Base-by-base conservation (phyloP, 2,113 vertebrate species). In the Nesoenas mayeri region DNA sequence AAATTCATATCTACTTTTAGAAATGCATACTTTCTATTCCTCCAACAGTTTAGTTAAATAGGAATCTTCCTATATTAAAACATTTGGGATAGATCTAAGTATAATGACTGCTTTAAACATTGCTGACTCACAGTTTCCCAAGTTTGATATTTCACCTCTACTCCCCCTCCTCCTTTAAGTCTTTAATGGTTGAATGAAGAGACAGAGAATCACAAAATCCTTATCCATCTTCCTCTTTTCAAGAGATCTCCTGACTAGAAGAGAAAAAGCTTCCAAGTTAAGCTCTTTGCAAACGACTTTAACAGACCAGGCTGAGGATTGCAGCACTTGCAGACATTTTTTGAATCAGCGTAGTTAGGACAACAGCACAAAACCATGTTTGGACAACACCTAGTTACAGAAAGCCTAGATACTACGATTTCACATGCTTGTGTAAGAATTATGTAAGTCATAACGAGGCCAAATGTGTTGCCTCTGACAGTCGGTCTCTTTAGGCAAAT, bases 341-440 rank as follows among this genome's bases (percentile, higher is more conserved):
- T 78, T 64, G 42, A 74, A 64, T 26, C 38, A 42, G 53, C 0
- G 5, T 48, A 74, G 69, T 51, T 84, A 81, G 64, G 89, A 64
- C 73, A 89, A 93, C 84, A 91, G 81, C 70, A 91, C 70, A 91
- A 85, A 71, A 5, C 56, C 48, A 0, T 67, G 77, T 81, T 81
- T 93, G 69, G 95, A 81, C 80, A 74, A 87, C 93, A 95, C 84
- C 73, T 81, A 89, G 93, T 85, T 94, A 91, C 91, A 94, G 32
- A 91, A 84, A 91, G 53, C 42, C 84, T 67, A 9, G 87, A 80
- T 51, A n/a, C 72, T 54, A 51, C 31, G 60, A 34, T 95, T 89
- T 26, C 40, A 78, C 90, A 17, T 0, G 12, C 36, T 70, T 84
- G 80, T 17, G 9, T 77, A 62, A 53, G 40, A 83, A 71, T 89